Evolutionary conservation across 2,113 vertebrate genomes (phyloP).

Genomic region (Naja naja): DNA sequence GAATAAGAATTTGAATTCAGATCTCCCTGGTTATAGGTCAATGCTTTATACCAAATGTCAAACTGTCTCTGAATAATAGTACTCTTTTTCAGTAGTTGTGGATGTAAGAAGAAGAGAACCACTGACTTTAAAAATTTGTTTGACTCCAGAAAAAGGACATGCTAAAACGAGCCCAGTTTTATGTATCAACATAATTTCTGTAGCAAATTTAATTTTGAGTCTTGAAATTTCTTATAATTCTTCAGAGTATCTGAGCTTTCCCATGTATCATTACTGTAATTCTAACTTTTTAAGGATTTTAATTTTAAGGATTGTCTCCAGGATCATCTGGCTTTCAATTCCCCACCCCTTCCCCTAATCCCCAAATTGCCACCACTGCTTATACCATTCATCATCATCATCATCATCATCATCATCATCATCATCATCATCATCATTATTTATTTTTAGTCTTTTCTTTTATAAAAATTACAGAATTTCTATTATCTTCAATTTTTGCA

Average conservation of each 20-base stretch:
- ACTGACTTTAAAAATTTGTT: neutral
- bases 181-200: neutral
- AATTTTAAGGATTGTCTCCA: neutral
- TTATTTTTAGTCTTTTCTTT: neutral
- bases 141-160: neutral
- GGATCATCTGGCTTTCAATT: neutral
- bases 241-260: neutral
- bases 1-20: neutral
- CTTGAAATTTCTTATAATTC: neutral
- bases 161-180: neutral
- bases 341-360: neutral
- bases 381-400: neutral
- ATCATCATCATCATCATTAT: too few relatives aligned
- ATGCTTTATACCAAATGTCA: neutral
- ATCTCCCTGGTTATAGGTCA: neutral
- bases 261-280: neutral
- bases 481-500: neutral
- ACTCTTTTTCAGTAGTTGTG: neutral
- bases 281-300: neutral
- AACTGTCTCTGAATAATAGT: neutral
- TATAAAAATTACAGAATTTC: neutral
- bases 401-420: too few relatives aligned
- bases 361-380: neutral
- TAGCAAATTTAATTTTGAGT: neutral
- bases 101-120: neutral